Conservation (phyloP, 2,888 invertebrate species). For the Autographa gamma region DNA sequence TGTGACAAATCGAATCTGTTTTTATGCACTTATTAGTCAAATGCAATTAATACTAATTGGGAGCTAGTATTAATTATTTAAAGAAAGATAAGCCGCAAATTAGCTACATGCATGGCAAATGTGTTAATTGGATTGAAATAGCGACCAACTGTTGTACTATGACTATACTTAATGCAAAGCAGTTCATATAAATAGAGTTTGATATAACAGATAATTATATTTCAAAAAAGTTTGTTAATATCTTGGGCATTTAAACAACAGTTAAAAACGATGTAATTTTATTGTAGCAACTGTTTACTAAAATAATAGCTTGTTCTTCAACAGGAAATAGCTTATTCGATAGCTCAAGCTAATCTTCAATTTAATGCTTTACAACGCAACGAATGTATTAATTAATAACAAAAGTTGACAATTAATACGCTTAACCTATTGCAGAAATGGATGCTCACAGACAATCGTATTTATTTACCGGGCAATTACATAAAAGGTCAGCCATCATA, state of each 20-base stretch:
- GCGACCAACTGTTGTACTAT: not conserved
- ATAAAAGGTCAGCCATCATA: conserved; percentile 64
- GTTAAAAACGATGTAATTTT: not conserved
- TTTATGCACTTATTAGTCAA: not conserved
- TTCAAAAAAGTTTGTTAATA: no score
- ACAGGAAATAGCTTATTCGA: conserved; percentile 10
- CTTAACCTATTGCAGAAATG: conserved; percentile 53
- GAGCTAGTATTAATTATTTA: conserved; percentile 3
- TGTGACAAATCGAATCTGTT: conserved; percentile 1
- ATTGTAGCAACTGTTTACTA: not conserved
- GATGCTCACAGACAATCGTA: conserved; percentile 39
- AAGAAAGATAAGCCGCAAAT: conserved; percentile 6
- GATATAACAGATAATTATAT: no score
- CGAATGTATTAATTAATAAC: conserved; percentile 57
- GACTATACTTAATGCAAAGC: not conserved
- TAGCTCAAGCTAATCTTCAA: conserved; percentile 33
- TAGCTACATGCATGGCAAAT: conserved; percentile 17
- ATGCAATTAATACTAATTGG: conserved; percentile 16
- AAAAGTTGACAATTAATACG: conserved; percentile 64
- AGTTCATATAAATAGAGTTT: no score
- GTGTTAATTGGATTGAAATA: not conserved
- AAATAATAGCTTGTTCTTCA: conserved; percentile 7
- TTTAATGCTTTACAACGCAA: conserved; percentile 60
- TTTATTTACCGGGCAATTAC: conserved; percentile 61
- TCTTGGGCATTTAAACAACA: not conserved